phyloP scores from a whole-genome alignment of 1,140 invertebrate genomes.

The Octopus sinensis region DNA sequence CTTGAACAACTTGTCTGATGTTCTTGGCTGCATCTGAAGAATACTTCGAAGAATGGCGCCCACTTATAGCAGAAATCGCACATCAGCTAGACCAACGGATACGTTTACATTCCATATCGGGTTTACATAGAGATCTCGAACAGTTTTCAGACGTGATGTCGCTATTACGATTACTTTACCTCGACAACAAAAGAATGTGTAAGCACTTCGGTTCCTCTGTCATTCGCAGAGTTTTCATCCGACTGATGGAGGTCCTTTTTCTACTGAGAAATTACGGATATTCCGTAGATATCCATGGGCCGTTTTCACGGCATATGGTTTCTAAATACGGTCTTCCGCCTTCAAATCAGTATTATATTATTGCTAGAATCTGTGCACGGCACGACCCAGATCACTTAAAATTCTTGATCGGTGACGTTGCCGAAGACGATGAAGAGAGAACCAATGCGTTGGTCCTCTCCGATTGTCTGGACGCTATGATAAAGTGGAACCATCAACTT shows the following conservation, averaged over 20 bases:
- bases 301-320: neutral
- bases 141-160: neutral
- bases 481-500: neutral
- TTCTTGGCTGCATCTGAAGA: too few relatives aligned
- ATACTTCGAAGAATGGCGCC: slow-evolving; percentile 1
- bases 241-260: neutral
- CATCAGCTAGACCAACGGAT: neutral
- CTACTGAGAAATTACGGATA: neutral
- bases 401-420: neutral
- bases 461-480: neutral
- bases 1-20: too few relatives aligned
- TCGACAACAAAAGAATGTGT: neutral
- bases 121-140: neutral
- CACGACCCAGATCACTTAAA: neutral
- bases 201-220: neutral
- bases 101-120: neutral
- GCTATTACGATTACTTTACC: neutral
- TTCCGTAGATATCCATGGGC: neutral
- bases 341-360: neutral
- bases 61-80: neutral
- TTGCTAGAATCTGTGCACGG: neutral
- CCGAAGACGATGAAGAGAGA: neutral
- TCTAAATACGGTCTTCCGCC: neutral
- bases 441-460: neutral
- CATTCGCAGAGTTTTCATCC: neutral